phyloP scores from a whole-genome alignment of 2,888 invertebrate species.

The Slavum lentiscoides region DNA sequence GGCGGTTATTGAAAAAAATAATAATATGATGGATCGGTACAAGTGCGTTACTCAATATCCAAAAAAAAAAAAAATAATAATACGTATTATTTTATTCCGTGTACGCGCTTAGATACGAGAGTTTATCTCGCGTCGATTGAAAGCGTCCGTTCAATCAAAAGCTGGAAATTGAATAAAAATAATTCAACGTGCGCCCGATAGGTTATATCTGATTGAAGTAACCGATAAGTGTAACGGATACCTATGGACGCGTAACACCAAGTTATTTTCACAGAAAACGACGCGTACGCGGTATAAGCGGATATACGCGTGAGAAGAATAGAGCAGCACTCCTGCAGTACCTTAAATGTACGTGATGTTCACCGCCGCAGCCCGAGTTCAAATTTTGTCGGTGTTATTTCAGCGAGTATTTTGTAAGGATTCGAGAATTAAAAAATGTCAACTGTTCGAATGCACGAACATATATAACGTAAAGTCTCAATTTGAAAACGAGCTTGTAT shows the following conservation, averaged over 20 bases:
- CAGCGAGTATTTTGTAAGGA: too few relatives aligned
- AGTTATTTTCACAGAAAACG: constrained; percentile 1
- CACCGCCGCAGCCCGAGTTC: background rate
- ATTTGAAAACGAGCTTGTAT: too few relatives aligned
- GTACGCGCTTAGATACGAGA: too few relatives aligned
- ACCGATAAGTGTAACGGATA: constrained; percentile 2
- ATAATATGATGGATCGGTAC: constrained; percentile 11
- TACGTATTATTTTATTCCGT: background rate
- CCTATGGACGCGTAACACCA: background rate
- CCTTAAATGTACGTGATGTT: too few relatives aligned
- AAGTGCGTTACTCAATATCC: background rate
- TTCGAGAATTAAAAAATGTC: background rate
- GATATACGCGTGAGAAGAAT: constrained; percentile 12
- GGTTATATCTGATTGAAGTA: background rate
- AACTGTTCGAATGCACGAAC: background rate
- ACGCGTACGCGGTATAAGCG: background rate
- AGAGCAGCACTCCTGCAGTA: background rate
- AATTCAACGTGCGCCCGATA: background rate
- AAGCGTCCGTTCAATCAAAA: background rate
- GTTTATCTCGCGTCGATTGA: background rate
- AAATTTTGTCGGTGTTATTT: background rate
- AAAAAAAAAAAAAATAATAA: background rate
- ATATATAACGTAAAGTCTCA: background rate
- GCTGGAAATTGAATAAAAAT: constrained; percentile 10
- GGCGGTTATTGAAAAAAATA: background rate